phyloP scores from a whole-genome alignment of 2,888 invertebrate genomes.

The Neoascia interrupta region DNA sequence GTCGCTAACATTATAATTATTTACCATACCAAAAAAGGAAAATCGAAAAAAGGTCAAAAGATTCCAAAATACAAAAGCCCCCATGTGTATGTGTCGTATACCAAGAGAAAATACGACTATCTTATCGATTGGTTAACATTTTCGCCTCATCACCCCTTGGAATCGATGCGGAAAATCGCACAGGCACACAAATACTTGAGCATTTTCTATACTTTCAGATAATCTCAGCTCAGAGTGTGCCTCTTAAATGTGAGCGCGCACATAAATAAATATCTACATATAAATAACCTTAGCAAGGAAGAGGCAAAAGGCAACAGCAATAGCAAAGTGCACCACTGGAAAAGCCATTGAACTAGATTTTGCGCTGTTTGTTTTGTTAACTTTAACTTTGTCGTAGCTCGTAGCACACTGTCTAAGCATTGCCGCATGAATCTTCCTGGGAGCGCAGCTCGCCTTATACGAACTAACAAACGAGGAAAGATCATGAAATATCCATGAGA shows the following conservation, averaged over 20 bases:
- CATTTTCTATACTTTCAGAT: constrained; percentile 34
- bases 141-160: constrained; percentile 3
- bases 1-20: no score
- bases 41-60: background rate
- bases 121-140: constrained; percentile 10
- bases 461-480: constrained; percentile 8
- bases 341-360: constrained; percentile 58
- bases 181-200: constrained; percentile 25
- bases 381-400: background rate
- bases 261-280: constrained; percentile 24
- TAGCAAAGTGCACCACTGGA: constrained; percentile 16
- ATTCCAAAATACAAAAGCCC: no score
- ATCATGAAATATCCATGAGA: constrained; percentile 51
- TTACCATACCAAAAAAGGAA: background rate
- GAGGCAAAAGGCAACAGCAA: background rate
- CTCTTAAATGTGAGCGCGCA: no score
- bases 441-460: background rate
- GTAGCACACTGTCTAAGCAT: background rate
- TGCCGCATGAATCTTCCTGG: background rate
- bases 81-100: no score
- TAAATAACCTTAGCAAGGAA: background rate
- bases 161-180: constrained; percentile 17
- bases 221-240: constrained; percentile 5
- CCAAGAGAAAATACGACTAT: background rate
- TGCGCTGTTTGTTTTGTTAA: constrained; percentile 39